A percentile compares a stretch with the other conserved stretches of the same genome.
Evolutionary conservation across 2,797 vertebrate genomes (phyloP).

Genomic region (Lepilemur ruficaudatus): DNA sequence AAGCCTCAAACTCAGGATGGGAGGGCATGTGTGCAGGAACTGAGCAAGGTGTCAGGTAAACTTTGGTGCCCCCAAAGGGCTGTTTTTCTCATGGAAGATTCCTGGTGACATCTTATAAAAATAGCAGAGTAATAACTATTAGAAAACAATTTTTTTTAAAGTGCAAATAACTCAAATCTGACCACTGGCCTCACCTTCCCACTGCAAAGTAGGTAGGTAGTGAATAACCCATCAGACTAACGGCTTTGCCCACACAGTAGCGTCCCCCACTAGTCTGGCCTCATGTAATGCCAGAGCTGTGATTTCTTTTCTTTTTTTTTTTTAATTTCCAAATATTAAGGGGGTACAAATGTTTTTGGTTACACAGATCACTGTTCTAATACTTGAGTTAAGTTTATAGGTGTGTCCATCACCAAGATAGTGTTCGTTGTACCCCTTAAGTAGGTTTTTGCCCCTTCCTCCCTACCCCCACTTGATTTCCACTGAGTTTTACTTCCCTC

Average conservation of each 20-base stretch:
- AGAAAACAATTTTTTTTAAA: background rate
- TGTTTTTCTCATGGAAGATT: background rate
- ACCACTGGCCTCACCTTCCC: background rate
- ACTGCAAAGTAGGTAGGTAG: background rate
- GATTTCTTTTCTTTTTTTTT: background rate
- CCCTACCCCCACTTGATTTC: background rate
- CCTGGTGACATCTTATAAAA: background rate
- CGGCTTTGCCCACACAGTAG: background rate
- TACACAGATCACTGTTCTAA: background rate
- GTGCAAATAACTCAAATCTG: background rate
- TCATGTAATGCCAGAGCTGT: fast-evolving
- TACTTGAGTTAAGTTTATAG: background rate
- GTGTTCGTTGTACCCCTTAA: background rate
- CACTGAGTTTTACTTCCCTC: background rate
- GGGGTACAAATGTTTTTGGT: background rate
- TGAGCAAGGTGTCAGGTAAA: background rate
- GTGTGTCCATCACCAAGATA: background rate
- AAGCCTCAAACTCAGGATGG: background rate
- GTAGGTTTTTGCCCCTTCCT: too few relatives aligned
- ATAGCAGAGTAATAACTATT: background rate
- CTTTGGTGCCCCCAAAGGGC: too few relatives aligned
- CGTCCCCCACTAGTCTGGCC: background rate
- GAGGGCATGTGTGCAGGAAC: background rate
- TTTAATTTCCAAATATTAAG: background rate
- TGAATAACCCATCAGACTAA: background rate